phyloP scores from a whole-genome alignment of 2,797 vertebrate species.

The Prunella strophiata region DNA sequence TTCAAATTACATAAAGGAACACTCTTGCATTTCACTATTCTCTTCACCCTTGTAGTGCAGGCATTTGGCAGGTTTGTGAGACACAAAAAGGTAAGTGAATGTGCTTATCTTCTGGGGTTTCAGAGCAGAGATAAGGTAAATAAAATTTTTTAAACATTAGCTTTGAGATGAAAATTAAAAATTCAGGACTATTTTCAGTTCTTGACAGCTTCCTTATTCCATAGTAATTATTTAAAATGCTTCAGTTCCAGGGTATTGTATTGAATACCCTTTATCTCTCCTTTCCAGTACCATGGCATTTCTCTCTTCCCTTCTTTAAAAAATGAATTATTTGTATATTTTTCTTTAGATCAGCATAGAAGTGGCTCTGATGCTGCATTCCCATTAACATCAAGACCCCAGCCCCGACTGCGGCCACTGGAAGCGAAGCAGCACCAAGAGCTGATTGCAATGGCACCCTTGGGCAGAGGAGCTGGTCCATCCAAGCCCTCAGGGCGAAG shows the following conservation, averaged over 20 bases:
- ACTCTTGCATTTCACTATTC: neutral
- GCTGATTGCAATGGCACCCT: constrained; percentile 37
- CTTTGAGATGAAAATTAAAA: neutral
- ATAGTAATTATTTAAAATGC: neutral
- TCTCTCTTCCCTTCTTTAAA: neutral
- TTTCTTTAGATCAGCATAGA: constrained; percentile 48
- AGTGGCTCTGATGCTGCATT: neutral
- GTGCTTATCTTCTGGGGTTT: neutral
- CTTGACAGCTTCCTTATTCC: neutral
- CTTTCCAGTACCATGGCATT: neutral
- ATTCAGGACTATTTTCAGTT: neutral
- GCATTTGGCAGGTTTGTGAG: neutral
- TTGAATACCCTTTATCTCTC: neutral
- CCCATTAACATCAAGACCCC: neutral
- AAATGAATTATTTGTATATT: neutral
- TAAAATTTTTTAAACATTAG: neutral
- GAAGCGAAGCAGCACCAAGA: neutral
- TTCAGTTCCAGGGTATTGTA: neutral
- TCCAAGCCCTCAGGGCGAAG: neutral
- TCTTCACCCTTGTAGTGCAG: neutral
- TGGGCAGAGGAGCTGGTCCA: neutral
- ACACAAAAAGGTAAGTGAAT: neutral
- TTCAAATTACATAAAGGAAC: neutral
- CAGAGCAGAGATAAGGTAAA: neutral
- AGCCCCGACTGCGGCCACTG: accelerated